Conservation (phyloP, 2,797 vertebrate genomes). For the Setipinna tenuifilis region DNA sequence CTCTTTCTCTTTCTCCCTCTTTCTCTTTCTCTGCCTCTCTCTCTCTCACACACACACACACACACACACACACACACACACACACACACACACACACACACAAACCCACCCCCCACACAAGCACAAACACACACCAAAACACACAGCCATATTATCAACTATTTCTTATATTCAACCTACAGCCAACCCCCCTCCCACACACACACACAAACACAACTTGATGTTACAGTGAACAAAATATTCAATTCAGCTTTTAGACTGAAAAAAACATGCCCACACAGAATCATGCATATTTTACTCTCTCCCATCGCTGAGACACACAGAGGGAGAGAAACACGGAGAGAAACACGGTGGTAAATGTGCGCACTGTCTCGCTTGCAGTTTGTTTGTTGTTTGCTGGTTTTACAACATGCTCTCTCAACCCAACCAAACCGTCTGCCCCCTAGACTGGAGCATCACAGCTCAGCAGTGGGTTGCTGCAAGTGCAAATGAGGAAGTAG, state of each 20-base stretch:
- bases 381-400: not conserved
- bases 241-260: not conserved
- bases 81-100: not conserved
- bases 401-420: not conserved
- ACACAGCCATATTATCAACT: not conserved
- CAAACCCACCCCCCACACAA: too few species aligned
- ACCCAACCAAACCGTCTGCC: not conserved
- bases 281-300: not conserved
- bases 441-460: not conserved
- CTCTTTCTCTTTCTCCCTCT: too few species aligned
- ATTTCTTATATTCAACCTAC: not conserved
- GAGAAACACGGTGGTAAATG: not conserved
- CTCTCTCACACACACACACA: constrained; percentile 4
- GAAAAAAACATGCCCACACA: not conserved
- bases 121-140: not conserved
- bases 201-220: too few species aligned
- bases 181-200: not conserved
- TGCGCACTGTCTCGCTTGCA: not conserved
- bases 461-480: not conserved
- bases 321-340: not conserved
- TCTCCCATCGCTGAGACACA: not conserved
- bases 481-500: constrained; percentile 10
- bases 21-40: too few species aligned
- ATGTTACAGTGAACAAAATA: not conserved
- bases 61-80: constrained; percentile 6